phyloP scores from a whole-genome alignment of 1,140 invertebrate species.

The Yoshiicerus persimilis region DNA sequence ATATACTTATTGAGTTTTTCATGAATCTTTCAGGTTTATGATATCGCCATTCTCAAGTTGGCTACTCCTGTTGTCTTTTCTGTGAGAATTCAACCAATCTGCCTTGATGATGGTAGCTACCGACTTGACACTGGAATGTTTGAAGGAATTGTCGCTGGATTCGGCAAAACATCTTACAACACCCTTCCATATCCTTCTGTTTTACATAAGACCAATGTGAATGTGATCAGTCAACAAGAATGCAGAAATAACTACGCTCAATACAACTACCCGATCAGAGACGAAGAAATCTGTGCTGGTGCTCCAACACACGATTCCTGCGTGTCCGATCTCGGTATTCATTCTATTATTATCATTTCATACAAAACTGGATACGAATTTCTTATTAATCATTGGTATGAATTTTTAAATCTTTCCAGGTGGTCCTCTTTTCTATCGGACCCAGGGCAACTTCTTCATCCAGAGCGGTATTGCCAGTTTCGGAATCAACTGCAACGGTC shows the following conservation, averaged over 20 bases:
- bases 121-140: constrained; percentile 25
- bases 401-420: background rate
- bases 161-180: constrained; percentile 21
- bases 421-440: background rate
- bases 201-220: constrained; percentile 28
- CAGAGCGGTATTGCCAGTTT: background rate
- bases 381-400: background rate
- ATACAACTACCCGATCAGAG: constrained; percentile 10
- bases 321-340: background rate
- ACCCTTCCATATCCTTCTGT: background rate
- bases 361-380: background rate
- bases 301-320: background rate
- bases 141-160: constrained; percentile 35
- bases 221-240: constrained; percentile 1
- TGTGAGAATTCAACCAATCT: constrained; percentile 27
- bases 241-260: constrained; percentile 27
- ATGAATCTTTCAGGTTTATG: background rate
- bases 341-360: background rate
- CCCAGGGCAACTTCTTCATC: background rate
- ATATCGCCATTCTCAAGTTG: constrained; percentile 28
- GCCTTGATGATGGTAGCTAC: constrained; percentile 22
- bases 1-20: background rate
- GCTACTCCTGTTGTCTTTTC: background rate
- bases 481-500: background rate
- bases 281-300: constrained; percentile 35